Conservation (phyloP, 2,888 invertebrate genomes). For the Stratiomys singularior region DNA sequence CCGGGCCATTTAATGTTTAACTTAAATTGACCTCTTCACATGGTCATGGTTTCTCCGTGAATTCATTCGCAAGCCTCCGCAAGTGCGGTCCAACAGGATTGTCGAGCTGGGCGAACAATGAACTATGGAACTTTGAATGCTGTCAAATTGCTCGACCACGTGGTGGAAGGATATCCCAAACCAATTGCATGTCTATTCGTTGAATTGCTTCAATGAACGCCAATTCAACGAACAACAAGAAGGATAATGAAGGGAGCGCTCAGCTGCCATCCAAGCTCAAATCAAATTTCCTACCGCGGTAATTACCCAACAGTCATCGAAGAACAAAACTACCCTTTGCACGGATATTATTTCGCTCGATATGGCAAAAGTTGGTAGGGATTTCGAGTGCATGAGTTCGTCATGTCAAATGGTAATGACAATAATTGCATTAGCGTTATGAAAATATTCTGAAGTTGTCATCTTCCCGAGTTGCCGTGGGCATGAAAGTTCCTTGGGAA, state of each 20-base stretch:
- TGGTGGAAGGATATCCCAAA: not conserved
- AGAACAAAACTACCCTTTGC: conserved; percentile 49
- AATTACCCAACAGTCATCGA: conserved; percentile 49
- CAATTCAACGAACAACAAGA: not conserved
- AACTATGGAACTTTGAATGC: not conserved
- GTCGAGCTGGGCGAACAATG: not conserved
- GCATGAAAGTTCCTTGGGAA: conserved; percentile 1
- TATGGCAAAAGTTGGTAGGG: conserved; percentile 20
- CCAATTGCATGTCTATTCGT: conserved; percentile 24
- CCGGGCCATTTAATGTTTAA: conserved; percentile 43
- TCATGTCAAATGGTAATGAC: conserved; percentile 49
- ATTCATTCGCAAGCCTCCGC: not conserved
- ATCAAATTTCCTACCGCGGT: conserved; percentile 51
- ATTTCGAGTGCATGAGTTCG: conserved; percentile 4
- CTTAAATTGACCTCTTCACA: conserved; percentile 49
- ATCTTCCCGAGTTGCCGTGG: conserved; percentile 17
- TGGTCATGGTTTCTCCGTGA: conserved; percentile 18
- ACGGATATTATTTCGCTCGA: conserved; percentile 37
- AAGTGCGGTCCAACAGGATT: no score
- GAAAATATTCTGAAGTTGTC: conserved; percentile 48
- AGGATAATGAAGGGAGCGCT: not conserved
- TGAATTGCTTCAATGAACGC: conserved; percentile 46
- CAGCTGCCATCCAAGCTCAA: conserved; percentile 41
- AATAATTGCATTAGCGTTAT: conserved; percentile 51
- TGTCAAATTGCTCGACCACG: not conserved